Evolutionary conservation across 2,888 invertebrate genomes (phyloP).

Genomic region (Aspidiotus rigidus): DNA sequence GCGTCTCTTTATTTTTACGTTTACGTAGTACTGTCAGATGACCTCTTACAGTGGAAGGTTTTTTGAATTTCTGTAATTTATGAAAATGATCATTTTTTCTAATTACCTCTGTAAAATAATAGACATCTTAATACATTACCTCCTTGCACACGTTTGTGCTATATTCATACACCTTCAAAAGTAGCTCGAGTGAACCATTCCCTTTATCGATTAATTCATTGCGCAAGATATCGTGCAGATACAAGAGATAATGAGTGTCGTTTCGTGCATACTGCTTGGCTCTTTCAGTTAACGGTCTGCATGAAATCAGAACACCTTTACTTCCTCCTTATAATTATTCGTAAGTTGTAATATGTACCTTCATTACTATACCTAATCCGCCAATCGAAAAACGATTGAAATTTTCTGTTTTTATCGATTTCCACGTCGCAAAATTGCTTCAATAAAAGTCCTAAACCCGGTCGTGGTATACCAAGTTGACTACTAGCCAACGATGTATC

Average conservation of each 20-base stretch:
- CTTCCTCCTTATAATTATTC: neutral
- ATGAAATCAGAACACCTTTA: neutral
- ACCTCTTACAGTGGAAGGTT: constrained; percentile 61
- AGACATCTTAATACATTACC: constrained; percentile 8
- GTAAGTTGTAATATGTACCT: neutral
- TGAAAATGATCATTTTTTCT: neutral
- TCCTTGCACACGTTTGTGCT: constrained; percentile 61
- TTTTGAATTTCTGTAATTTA: constrained; percentile 59
- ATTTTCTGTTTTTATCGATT: constrained; percentile 62
- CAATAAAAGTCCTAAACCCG: constrained; percentile 70
- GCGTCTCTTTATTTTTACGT: constrained; percentile 63
- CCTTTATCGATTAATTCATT: constrained; percentile 61
- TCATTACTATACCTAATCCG: constrained; percentile 55
- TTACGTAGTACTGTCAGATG: constrained; percentile 62
- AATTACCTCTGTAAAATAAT: too few relatives aligned
- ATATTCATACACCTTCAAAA: constrained; percentile 61
- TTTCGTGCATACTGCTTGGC: constrained; percentile 76
- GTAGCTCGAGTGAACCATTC: constrained; percentile 54
- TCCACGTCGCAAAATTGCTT: constrained; percentile 65
- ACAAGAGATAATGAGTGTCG: constrained; percentile 90
- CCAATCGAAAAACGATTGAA: constrained; percentile 89
- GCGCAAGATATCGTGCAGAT: constrained; percentile 71
- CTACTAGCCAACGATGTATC: constrained; percentile 87
- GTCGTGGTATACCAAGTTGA: constrained; percentile 56
- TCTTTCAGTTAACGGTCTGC: constrained; percentile 70